Evolutionary conservation across 2,113 vertebrate species (phyloP).

Genomic region (Macrotus californicus): DNA sequence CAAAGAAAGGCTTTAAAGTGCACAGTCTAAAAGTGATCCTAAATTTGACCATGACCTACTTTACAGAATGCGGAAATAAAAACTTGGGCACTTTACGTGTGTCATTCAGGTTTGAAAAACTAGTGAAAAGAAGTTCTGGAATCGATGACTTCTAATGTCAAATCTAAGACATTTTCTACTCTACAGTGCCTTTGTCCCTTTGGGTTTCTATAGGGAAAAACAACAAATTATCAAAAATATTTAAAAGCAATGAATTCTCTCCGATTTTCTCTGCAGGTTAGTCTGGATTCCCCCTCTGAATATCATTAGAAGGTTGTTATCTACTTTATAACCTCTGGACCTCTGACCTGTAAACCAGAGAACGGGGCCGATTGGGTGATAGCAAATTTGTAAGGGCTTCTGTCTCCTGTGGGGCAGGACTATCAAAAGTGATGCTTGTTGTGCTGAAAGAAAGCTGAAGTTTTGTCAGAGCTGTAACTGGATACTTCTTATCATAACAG

Average conservation of each 20-base stretch:
- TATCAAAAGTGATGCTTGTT: conserved; percentile 57
- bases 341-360: conserved; percentile 47
- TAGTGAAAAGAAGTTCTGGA: background rate
- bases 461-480: conserved; percentile 75
- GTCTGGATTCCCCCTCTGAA: background rate
- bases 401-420: conserved; percentile 18
- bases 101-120: background rate
- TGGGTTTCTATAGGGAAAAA: background rate
- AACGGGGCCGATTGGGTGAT: conserved; percentile 56
- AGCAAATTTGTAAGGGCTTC: conserved; percentile 48
- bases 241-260: background rate
- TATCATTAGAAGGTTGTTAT: conserved; percentile 17
- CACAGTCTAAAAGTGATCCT: background rate
- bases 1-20: background rate
- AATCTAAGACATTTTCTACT: background rate
- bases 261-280: background rate
- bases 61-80: conserved; percentile 8
- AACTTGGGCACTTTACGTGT: background rate
- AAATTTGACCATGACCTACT: background rate
- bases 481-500: conserved; percentile 63
- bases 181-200: background rate
- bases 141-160: background rate
- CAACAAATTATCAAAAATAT: background rate
- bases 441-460: conserved; percentile 61
- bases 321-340: conserved; percentile 36